Conservation (phyloP, 2,888 invertebrate genomes). For the Aricia artaxerxes region DNA sequence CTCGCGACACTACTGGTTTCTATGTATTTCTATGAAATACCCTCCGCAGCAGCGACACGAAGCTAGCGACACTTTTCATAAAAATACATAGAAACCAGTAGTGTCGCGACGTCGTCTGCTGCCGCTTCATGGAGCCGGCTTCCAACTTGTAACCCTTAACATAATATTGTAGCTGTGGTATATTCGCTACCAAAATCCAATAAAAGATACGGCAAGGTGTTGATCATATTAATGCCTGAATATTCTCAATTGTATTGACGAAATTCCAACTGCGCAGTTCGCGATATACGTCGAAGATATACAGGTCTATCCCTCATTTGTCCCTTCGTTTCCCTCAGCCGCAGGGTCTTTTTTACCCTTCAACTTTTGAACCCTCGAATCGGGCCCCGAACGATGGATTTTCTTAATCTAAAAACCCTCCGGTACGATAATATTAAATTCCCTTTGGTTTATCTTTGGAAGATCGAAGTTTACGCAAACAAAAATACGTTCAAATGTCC, state of each 20-base stretch:
- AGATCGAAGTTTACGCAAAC: slow-evolving; percentile 29
- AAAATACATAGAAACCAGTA: too few relatives aligned
- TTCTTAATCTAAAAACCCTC: slow-evolving; percentile 32
- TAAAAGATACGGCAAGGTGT: not conserved
- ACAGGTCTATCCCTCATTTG: slow-evolving; percentile 27
- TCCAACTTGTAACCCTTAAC: too few relatives aligned
- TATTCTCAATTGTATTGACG: slow-evolving; percentile 5
- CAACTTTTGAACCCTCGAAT: slow-evolving; percentile 40
- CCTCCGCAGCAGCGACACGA: too few relatives aligned
- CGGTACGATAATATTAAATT: slow-evolving; percentile 32
- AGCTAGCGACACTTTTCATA: too few relatives aligned
- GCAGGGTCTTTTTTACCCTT: slow-evolving; percentile 40
- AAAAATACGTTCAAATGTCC: slow-evolving; percentile 10
- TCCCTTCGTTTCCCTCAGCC: slow-evolving; percentile 29
- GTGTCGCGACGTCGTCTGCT: too few relatives aligned
- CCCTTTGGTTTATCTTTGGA: slow-evolving; percentile 31
- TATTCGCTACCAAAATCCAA: not conserved
- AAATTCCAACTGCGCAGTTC: slow-evolving; percentile 25
- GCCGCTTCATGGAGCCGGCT: too few relatives aligned
- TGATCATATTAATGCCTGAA: not conserved
- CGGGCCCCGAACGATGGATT: slow-evolving; percentile 38
- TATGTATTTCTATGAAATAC: too few relatives aligned
- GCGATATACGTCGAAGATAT: not conserved
- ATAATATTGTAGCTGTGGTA: not conserved
- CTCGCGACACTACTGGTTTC: too few relatives aligned